Evolutionary conservation across 2,113 vertebrate genomes (phyloP).

Genomic region (Clarias gariepinus): DNA sequence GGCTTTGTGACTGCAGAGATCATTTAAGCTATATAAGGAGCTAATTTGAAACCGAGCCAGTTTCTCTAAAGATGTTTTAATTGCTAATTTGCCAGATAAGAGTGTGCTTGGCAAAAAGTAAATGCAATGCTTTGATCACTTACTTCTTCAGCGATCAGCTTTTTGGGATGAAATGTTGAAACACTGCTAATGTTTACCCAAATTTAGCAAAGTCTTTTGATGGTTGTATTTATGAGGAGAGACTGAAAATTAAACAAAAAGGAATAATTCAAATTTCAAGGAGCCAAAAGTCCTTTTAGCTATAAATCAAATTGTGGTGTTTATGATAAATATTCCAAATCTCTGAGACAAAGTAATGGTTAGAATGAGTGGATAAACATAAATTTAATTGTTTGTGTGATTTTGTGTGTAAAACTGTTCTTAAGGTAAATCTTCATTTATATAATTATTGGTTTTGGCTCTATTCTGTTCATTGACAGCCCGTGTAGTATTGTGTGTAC

Average conservation of each 20-base stretch:
- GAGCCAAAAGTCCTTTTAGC: background rate
- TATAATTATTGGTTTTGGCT: too few species aligned
- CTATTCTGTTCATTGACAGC: too few species aligned
- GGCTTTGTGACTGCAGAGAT: background rate
- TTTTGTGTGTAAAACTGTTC: background rate
- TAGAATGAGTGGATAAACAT: background rate
- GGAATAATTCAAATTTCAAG: background rate
- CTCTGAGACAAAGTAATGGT: background rate
- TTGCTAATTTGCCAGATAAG: background rate
- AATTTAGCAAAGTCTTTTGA: background rate
- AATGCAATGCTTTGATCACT: background rate
- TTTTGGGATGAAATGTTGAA: background rate
- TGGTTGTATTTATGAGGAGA: background rate
- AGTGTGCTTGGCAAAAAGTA: background rate
- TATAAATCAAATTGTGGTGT: background rate
- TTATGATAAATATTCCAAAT: background rate
- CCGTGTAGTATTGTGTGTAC: too few species aligned
- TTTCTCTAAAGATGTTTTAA: background rate
- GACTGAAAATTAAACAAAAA: background rate
- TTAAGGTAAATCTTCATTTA: too few species aligned
- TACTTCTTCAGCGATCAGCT: background rate
- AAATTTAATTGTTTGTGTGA: background rate
- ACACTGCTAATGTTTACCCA: background rate
- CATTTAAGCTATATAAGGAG: background rate
- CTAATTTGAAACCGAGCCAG: background rate